phyloP scores from a whole-genome alignment of 1,140 invertebrate genomes.

The Drosophila simulans region DNA sequence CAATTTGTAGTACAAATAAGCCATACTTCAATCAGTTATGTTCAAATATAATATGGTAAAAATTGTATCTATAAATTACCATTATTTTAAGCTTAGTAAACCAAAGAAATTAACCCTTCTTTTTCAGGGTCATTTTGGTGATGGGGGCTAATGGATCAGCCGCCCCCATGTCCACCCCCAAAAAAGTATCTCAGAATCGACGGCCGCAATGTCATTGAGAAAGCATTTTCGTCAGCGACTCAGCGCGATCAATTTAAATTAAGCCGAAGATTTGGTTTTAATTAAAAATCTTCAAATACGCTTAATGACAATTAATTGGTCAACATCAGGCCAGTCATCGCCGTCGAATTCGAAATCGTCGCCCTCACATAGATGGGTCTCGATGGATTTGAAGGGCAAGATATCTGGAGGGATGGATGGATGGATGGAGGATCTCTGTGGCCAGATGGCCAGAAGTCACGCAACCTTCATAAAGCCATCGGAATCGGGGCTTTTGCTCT shows the following conservation, averaged over 20 bases:
- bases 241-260: conserved; percentile 77
- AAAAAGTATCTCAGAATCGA: neutral
- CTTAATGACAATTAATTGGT: conserved; percentile 82
- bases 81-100: too few relatives aligned
- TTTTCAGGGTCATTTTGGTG: neutral
- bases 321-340: conserved; percentile 59
- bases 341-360: conserved; percentile 39
- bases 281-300: conserved; percentile 83
- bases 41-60: neutral
- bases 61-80: too few relatives aligned
- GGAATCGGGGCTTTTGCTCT: conserved; percentile 44
- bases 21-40: too few relatives aligned
- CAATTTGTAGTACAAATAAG: too few relatives aligned
- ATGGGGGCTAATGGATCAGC: neutral
- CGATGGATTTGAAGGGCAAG: conserved; percentile 4
- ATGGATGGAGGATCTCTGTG: conserved; percentile 18
- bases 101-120: neutral
- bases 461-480: conserved; percentile 69
- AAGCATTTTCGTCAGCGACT: conserved; percentile 41
- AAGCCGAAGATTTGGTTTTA: conserved; percentile 80
- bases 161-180: conserved; percentile 2
- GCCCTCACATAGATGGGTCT: conserved; percentile 46
- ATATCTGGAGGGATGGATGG: conserved; percentile 4
- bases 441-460: conserved; percentile 64
- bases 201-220: conserved; percentile 60